These are phyloP conservation scores for Drosophila bocki DNA, from an alignment of 1,140 invertebrate genomes.

Conservation along the genomic window DNA sequence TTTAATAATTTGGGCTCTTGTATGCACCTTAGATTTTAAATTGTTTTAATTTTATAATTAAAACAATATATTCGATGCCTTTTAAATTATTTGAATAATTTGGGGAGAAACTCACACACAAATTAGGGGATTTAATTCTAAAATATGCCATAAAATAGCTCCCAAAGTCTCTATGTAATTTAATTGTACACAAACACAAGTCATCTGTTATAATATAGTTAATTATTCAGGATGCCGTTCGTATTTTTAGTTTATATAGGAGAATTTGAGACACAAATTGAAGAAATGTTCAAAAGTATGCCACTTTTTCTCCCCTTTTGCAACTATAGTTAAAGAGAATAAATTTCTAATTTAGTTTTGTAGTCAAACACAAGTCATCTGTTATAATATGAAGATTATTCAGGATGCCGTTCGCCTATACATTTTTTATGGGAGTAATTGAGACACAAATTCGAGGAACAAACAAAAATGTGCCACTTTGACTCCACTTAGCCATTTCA, in stretches of 20 bases:
- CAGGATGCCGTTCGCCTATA: slow-evolving; percentile 53
- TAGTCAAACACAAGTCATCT: slow-evolving; percentile 61
- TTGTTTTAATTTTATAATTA: background rate
- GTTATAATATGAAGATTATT: slow-evolving; percentile 40
- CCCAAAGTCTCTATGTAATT: background rate
- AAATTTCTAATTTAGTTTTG: background rate
- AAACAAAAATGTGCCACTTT: slow-evolving; percentile 58
- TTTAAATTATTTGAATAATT: background rate
- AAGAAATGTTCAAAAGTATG: slow-evolving; percentile 9
- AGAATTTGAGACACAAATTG: slow-evolving; percentile 54
- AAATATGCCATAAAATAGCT: slow-evolving; percentile 44
- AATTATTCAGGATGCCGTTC: slow-evolving; percentile 51
- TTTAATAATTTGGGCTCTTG: background rate
- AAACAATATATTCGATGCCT: background rate
- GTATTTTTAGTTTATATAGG: slow-evolving; percentile 28
- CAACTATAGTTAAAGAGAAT: background rate
- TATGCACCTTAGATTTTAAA: slow-evolving; percentile 1
- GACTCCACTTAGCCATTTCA: slow-evolving; percentile 17
- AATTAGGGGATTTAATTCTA: slow-evolving; percentile 7
- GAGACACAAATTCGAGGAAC: slow-evolving; percentile 33
- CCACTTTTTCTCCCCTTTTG: slow-evolving; percentile 50
- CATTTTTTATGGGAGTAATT: slow-evolving; percentile 35
- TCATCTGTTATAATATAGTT: slow-evolving; percentile 38
- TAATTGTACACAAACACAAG: slow-evolving; percentile 47
- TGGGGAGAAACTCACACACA: slow-evolving; percentile 52